These are phyloP conservation scores for Strigamia crassipes DNA, from an alignment of 2,888 invertebrate genomes.

Conservation along the genomic window DNA sequence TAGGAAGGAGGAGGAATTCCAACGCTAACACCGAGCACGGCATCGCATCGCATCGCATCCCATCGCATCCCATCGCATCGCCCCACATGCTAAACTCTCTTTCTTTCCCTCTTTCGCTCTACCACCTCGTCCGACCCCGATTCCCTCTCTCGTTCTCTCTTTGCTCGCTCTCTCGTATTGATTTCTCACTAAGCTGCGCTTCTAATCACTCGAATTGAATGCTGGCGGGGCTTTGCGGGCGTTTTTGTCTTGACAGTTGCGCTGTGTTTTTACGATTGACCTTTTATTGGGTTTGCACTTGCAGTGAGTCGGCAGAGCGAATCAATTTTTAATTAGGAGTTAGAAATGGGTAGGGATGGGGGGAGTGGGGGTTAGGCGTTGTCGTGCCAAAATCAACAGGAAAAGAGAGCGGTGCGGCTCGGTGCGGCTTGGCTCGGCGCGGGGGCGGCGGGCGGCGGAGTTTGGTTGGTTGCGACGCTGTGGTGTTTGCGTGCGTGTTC, in stretches of 20 bases:
- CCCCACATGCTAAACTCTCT: too few species aligned
- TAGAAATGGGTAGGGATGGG: background rate
- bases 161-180: background rate
- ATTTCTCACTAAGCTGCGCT: slow-evolving; percentile 10
- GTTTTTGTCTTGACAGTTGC: background rate
- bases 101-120: background rate
- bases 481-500: slow-evolving; percentile 46
- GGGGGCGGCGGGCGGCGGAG: background rate
- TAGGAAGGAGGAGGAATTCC: slow-evolving; percentile 47
- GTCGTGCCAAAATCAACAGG: slow-evolving; percentile 38
- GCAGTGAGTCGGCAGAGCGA: background rate
- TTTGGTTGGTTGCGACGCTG: slow-evolving; percentile 11
- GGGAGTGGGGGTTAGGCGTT: background rate
- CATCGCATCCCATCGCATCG: background rate
- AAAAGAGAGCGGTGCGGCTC: slow-evolving; percentile 19
- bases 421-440: slow-evolving; percentile 31
- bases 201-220: slow-evolving; percentile 36
- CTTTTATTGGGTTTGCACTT: too few species aligned
- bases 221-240: slow-evolving; percentile 2
- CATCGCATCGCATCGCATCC: background rate
- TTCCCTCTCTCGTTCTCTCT: background rate
- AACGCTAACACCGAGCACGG: slow-evolving; percentile 43
- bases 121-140: slow-evolving; percentile 7
- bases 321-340: background rate
- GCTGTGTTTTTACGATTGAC: background rate